Evolutionary conservation across 2,113 vertebrate genomes (phyloP), one percentile per base, ranked within the genome.

Genomic region (Myxocyprinus asiaticus): DNA sequence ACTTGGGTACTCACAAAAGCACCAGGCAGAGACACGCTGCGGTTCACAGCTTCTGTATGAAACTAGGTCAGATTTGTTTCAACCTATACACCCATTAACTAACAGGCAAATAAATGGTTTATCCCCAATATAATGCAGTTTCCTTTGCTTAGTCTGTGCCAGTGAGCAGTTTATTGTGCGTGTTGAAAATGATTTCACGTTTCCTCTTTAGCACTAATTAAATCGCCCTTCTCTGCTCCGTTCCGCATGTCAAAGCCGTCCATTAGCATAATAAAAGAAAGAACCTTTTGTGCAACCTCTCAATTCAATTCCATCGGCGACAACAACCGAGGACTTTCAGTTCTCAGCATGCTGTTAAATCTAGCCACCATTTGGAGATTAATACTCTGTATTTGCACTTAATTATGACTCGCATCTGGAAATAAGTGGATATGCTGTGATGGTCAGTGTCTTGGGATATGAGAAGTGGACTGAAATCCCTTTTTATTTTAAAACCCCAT

Each of bases 261-360:
- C 90, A 92, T 92, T 92, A 90, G 85, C 75, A 43, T 90, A 85
- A 91, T 90, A 82, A 87, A 76, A 88, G 84, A 88, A 77, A 12
- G 80, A 79, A 45, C 76, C 88, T 82, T 48, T 76, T 48, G 51
- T 79, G 68, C 12, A 43, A 10, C 69, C 4, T n/a, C 86, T 89
- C 87, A 88, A 88, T 88, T 89, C 79, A 87, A 85, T 77, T 80
- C 76, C 74, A 63, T 58, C 55, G 15, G 67, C 79, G 76, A 81
- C 22, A 1, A 33, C 22, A 33, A 33, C 82, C 80, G 82, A 83
- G 81, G 74, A 67, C 78, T 86, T 79, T 9, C 42, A 68, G 56
- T 82, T 87, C 80, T 86, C 77, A 47, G 79, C 56, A 83, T 64
- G 61, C 80, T 79, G 80, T 88, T 87, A 88, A 90, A 90, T 87